A percentile compares a stretch with the other conserved stretches of the same genome.
Conservation (phyloP, 2,113 vertebrate species). For the Larimichthys crocea region DNA sequence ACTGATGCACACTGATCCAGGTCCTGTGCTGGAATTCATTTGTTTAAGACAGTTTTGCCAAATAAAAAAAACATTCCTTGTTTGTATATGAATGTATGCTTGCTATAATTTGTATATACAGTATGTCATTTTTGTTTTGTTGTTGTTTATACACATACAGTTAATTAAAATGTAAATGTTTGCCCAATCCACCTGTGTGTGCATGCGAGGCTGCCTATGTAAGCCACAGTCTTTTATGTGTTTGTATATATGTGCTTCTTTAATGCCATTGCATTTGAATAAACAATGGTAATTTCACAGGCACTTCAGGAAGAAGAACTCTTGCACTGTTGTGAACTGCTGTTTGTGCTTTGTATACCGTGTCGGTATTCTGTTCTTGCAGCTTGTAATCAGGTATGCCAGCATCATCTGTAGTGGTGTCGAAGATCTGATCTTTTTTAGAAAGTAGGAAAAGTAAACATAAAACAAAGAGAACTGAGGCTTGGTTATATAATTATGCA, state of each 20-base stretch:
- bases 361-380: background rate
- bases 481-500: background rate
- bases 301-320: background rate
- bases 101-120: background rate
- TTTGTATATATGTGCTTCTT: background rate
- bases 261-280: background rate
- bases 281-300: constrained; percentile 1
- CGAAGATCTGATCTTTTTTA: background rate
- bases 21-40: too few species aligned
- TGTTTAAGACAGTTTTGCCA: background rate
- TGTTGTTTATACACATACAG: background rate
- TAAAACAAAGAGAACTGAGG: background rate
- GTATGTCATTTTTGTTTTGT: background rate
- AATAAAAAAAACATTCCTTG: background rate
- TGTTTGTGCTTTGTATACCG: background rate
- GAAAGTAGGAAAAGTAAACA: background rate
- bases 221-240: background rate
- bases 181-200: background rate
- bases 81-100: background rate
- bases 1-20: too few species aligned
- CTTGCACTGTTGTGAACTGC: background rate
- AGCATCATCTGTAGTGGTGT: background rate
- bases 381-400: background rate
- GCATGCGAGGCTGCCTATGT: background rate
- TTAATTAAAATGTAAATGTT: background rate